Evolutionary conservation across 1,140 invertebrate genomes (phyloP), one percentile per base, ranked within the genome.

Genomic region (Drosophila sturtevanti): DNA sequence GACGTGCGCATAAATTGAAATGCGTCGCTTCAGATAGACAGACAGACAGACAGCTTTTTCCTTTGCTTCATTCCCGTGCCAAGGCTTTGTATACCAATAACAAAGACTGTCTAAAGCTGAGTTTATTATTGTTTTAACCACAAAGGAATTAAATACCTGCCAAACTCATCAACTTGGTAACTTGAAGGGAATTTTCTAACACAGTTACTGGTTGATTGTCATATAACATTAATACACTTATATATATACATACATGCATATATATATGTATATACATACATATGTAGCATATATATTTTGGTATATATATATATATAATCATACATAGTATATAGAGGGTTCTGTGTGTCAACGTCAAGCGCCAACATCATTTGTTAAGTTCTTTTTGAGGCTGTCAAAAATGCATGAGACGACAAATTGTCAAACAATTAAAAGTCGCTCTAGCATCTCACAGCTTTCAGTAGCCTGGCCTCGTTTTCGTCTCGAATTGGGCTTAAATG

Each of bases 1-100:
- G 82, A 86, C 75, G 79, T 71, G 82, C 79, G 82, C 82, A 87
- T 86, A 82, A 86, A 86, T 86, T 86, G 75, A 63, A 75, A 75
- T 75, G 79, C 75, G 55, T 73, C 4, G 22, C 22, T 2, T 2
- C 22, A 24, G 22, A 3, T 4, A 24, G 22, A 3, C 22, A 38
- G 22, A 22, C 37, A 18, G 12, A 27, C 55, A 27, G 65, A 3
- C 41, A 21, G 16, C 16, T 2, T 31, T 6, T 48, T 48, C 41
- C 41, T 48, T 48, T 48, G 21, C 41, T 48, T 18, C 41, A 1
- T 10, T 48, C 0, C 41, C 37, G 1, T 11, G 6, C 22, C 21
- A 44, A n/a, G n/a, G 16, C 82, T 87, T 87, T 86, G 87, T 86
- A 79, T 84, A 67, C 69, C 72, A 72, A 64, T 72, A 82, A 86